These are phyloP conservation scores for Xerus rutilus DNA, from an alignment of 2,797 vertebrate species.

Conservation along the genomic window DNA sequence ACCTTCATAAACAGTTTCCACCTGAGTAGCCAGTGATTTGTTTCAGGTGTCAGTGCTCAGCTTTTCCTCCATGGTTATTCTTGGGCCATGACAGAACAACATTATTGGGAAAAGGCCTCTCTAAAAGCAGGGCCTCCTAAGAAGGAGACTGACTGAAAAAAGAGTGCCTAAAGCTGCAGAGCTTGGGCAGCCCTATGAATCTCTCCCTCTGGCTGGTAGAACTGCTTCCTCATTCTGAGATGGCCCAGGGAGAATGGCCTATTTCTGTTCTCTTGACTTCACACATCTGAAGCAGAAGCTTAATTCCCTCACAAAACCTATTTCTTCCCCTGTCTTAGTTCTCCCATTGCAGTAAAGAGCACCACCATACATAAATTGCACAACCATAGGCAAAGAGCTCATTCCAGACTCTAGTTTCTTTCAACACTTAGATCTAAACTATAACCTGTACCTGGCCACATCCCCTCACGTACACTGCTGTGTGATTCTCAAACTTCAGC, in stretches of 20 bases:
- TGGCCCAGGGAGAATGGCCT: background rate
- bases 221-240: background rate
- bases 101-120: background rate
- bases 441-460: background rate
- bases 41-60: background rate
- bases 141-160: background rate
- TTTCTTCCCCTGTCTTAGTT: background rate
- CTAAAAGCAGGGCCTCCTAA: background rate
- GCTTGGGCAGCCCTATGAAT: background rate
- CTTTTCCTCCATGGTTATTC: background rate
- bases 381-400: constrained; percentile 18
- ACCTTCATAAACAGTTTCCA: background rate
- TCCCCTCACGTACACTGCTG: background rate
- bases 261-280: background rate
- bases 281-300: background rate
- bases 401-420: background rate
- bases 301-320: background rate
- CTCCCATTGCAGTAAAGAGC: background rate
- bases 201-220: background rate
- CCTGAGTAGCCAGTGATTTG: background rate
- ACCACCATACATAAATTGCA: background rate
- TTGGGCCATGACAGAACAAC: background rate
- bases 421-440: background rate
- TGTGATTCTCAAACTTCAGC: background rate
- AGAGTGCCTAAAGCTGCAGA: background rate